A percentile compares a stretch with the other conserved stretches of the same genome.
Conservation (phyloP, 2,113 vertebrate species). For the Danio rerio region DNA sequence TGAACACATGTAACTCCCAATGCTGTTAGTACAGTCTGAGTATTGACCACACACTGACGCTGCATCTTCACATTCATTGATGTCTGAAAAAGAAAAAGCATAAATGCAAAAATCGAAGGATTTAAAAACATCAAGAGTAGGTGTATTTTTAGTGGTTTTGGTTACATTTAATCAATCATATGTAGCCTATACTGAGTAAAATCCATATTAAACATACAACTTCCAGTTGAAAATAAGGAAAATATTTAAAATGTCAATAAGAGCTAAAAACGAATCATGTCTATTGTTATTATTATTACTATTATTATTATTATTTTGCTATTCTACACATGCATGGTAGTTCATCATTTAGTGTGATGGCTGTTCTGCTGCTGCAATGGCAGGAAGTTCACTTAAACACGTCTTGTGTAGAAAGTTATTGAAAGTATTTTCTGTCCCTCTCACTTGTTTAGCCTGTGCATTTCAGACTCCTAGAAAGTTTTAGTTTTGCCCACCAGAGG, state of each 20-base stretch:
- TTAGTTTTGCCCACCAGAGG: not conserved
- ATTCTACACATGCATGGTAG: too few relatives aligned
- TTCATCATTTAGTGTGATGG: too few relatives aligned
- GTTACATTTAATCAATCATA: not conserved
- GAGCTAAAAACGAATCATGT: not conserved
- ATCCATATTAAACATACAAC: not conserved
- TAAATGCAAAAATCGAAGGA: not conserved
- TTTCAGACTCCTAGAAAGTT: not conserved
- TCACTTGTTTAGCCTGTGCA: not conserved
- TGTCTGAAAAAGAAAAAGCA: conserved; percentile 7
- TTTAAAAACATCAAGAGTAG: not conserved
- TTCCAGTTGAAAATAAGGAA: not conserved
- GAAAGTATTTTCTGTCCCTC: too few relatives aligned
- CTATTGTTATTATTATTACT: not conserved
- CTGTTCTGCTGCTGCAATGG: too few relatives aligned
- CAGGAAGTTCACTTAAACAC: too few relatives aligned
- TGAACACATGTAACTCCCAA: conserved; percentile 47
- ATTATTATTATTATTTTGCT: too few relatives aligned
- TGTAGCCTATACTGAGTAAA: not conserved
- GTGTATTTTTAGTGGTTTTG: not conserved
- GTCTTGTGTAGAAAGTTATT: too few relatives aligned
- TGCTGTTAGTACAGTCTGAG: conserved; percentile 26
- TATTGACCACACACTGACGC: conserved; percentile 4
- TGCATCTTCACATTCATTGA: conserved; percentile 8
- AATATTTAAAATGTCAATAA: too few relatives aligned